Evolutionary conservation across 2,113 vertebrate species (phyloP).

Genomic region (Callionymus lyra): DNA sequence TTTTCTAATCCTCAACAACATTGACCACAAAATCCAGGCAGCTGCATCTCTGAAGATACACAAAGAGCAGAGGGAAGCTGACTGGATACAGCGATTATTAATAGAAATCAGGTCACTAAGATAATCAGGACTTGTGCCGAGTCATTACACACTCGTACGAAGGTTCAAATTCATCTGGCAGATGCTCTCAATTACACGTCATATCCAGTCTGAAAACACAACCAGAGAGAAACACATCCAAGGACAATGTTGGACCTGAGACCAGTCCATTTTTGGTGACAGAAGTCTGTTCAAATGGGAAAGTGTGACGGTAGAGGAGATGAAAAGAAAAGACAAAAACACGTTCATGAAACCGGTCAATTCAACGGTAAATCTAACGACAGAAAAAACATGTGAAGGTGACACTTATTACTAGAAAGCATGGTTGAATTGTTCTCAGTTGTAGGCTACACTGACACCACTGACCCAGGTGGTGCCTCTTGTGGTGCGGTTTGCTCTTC

Average conservation of each 20-base stretch:
- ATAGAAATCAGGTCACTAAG: conserved; percentile 43
- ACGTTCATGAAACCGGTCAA: too few species aligned
- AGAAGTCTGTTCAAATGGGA: conserved; percentile 10
- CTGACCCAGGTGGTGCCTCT: too few species aligned
- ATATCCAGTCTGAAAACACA: conserved; percentile 16
- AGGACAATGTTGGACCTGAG: background rate
- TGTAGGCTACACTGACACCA: too few species aligned
- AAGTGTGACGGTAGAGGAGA: conserved; percentile 4
- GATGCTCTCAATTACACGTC: conserved; percentile 21
- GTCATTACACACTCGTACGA: conserved; percentile 29
- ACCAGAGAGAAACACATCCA: background rate
- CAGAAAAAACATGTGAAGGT: too few species aligned
- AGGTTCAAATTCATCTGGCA: conserved; percentile 16
- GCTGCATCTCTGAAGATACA: too few species aligned
- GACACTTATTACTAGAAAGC: too few species aligned
- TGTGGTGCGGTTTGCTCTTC: too few species aligned
- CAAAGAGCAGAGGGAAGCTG: conserved; percentile 1
- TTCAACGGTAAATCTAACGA: too few species aligned
- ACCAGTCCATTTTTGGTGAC: background rate
- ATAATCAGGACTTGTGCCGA: conserved; percentile 13
- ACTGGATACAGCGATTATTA: conserved; percentile 29
- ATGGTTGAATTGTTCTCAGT: too few species aligned
- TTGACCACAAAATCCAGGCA: too few species aligned
- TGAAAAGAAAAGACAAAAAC: too few species aligned
- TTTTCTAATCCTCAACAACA: too few species aligned